A percentile compares a stretch with the other conserved stretches of the same genome.
Evolutionary conservation across 2,888 invertebrate genomes (phyloP).

Genomic region (Brachynemurus nebulosus): DNA sequence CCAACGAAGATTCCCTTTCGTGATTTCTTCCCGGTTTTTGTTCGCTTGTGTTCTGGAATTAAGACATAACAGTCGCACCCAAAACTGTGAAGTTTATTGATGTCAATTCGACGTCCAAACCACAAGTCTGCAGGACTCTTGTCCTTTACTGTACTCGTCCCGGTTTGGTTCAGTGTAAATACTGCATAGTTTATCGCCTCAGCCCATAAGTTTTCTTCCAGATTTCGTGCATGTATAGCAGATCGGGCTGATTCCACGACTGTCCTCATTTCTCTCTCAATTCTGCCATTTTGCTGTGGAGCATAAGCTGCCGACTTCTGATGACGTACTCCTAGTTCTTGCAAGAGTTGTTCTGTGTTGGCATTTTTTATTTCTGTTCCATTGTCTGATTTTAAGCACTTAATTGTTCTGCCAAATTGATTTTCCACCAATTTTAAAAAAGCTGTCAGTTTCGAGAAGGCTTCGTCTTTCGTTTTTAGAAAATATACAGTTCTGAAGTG

Average conservation of each 20-base stretch:
- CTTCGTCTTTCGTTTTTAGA: constrained; percentile 21
- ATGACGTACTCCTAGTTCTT: constrained; percentile 18
- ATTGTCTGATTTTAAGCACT: constrained; percentile 20
- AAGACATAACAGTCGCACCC: too few species aligned
- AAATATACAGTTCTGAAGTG: too few species aligned
- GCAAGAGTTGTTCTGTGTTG: constrained; percentile 16
- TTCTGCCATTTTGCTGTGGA: constrained; percentile 24
- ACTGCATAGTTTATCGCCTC: too few species aligned
- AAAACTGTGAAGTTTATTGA: constrained; percentile 15
- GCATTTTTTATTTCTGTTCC: constrained; percentile 22
- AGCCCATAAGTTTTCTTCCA: constrained; percentile 18
- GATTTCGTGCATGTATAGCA: constrained; percentile 15
- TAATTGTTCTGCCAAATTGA: constrained; percentile 20
- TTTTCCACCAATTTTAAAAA: constrained; percentile 21
- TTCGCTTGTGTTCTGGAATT: too few species aligned
- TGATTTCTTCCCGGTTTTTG: too few species aligned
- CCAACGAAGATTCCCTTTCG: too few species aligned
- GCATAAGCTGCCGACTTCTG: constrained; percentile 18
- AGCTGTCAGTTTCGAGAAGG: constrained; percentile 14
- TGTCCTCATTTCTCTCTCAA: constrained; percentile 25
- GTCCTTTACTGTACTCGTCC: constrained; percentile 16
- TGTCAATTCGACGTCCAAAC: constrained; percentile 16
- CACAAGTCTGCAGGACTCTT: too few species aligned
- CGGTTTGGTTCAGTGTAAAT: constrained; percentile 19
- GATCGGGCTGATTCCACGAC: constrained; percentile 23